Conservation (phyloP, 2,113 vertebrate genomes). For the Engraulis encrasicolus region DNA sequence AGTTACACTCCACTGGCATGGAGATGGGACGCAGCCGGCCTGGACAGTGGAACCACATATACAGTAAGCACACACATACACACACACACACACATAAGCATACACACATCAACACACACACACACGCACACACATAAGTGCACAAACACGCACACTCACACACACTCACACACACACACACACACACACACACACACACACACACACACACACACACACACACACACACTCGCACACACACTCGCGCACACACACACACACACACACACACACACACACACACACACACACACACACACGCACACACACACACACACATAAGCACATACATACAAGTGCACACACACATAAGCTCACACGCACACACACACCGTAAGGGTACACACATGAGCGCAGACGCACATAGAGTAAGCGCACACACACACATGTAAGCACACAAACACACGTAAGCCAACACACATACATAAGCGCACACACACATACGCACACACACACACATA, state of each 20-base stretch:
- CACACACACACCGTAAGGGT: too few species aligned
- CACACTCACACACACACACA: constrained; percentile 5
- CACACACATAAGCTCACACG: background rate
- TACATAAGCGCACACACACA: background rate
- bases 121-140: constrained; percentile 26
- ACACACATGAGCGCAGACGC: background rate
- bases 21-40: constrained; percentile 97
- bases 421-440: background rate
- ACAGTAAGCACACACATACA: constrained; percentile 29
- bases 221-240: background rate
- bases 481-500: background rate
- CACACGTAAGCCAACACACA: too few species aligned
- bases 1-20: constrained; percentile 99
- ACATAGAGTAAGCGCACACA: background rate
- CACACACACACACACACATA: background rate
- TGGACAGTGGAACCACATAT: constrained; percentile 58
- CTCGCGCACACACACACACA: background rate
- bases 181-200: background rate
- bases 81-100: constrained; percentile 19
- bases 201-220: background rate
- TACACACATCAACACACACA: constrained; percentile 2
- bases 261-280: background rate
- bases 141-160: constrained; percentile 32
- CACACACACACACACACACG: background rate
- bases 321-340: background rate